Evolutionary conservation across 1,140 invertebrate species (phyloP), one percentile per base, ranked within the genome.

Genomic region (Octopus sinensis): DNA sequence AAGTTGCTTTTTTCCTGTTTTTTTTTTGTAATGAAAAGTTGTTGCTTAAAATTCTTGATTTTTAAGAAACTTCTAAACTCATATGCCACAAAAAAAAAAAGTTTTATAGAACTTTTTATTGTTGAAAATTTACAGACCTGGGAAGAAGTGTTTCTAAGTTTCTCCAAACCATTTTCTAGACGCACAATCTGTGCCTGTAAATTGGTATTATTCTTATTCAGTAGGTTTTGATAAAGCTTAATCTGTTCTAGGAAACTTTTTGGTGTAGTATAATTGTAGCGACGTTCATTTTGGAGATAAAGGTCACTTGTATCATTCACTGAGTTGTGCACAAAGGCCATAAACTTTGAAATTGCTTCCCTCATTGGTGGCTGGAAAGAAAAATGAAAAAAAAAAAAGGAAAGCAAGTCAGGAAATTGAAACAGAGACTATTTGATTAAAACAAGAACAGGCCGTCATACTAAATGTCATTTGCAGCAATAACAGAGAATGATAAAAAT

Each of bases 211-310:
- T 98, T 97, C 80, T 94, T 93, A 83, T 94, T 93, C 6, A 99
- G 92, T 51, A 98, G 91, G 89, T 96, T 96, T 0, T 94, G 93
- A 89, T 98, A 99, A 13, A 98, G 92, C 88, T 94, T 95, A 79
- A 99, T 98, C 92, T 98, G 96, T 90, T 98, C 97, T 54, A 99
- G 91, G 91, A 97, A 99, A 84, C 96, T 97, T 90, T 98, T 99
- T 3, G 97, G 97, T 9, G 97, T 99, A 0, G 97, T 98, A 87
- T 98, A 98, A 91, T 98, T 98, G 89, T 97, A 98, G 62, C 97
- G 93, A 78, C 96, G 93, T 87, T 98, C 97, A 89, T 96, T 97
- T 78, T 93, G 92, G 71, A 98, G 92, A 89, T 97, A 98, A 9
- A 94, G 91, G 82, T 94, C 94, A 78, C 96, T 97, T 83, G 95